Percentiles rank a stretch among this genome's conserved stretches.
These are phyloP conservation scores for Uria lomvia DNA, from an alignment of 2,113 vertebrate genomes.

Conservation along the genomic window DNA sequence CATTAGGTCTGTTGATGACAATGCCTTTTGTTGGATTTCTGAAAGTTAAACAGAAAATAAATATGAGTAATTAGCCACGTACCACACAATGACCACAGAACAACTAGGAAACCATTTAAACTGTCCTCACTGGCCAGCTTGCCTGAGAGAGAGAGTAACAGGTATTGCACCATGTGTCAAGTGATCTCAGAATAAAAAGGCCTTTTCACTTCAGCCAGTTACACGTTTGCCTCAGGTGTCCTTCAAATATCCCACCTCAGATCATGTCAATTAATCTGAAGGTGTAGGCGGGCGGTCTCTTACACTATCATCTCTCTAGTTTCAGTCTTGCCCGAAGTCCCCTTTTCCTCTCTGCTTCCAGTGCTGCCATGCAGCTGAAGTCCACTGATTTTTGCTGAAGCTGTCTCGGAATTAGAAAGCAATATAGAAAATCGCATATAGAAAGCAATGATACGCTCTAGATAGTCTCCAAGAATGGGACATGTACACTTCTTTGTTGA, in stretches of 20 bases:
- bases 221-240: neutral
- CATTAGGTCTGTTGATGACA: slow-evolving; percentile 92
- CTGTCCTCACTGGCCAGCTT: neutral
- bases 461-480: neutral
- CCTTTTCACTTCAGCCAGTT: neutral
- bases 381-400: neutral
- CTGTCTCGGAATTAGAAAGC: neutral
- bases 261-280: neutral
- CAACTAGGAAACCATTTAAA: neutral
- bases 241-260: neutral
- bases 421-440: neutral
- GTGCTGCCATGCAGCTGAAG: neutral
- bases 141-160: neutral
- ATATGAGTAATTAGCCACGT: neutral
- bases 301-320: neutral
- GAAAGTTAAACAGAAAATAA: slow-evolving; percentile 32
- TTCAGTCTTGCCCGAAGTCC: neutral
- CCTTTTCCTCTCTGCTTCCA: neutral
- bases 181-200: neutral
- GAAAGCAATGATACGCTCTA: neutral
- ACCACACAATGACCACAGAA: neutral
- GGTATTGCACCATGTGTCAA: neutral
- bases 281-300: neutral
- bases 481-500: neutral
- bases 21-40: slow-evolving; percentile 93